Base-by-base conservation (phyloP, 2,113 vertebrate species). In the Albula goreensis region DNA sequence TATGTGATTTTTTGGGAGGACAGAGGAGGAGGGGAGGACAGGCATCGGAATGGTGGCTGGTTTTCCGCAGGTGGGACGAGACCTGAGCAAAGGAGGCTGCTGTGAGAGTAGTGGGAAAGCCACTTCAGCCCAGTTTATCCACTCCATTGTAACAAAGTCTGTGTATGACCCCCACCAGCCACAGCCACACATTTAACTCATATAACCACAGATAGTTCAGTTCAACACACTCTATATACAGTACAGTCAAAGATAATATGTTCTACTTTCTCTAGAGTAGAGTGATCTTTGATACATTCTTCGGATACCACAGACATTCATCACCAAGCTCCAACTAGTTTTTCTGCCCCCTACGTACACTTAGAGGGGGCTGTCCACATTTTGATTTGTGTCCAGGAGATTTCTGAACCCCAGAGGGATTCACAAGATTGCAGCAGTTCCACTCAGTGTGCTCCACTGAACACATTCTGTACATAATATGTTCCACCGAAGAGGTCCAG, bases 241-340 rank as follows among this genome's bases (percentile, higher is more conserved):
- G 41, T 78, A 60, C 78, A 85, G 53, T 79, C 82, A 70, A 49
- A 56, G 53, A 85, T 15, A 60, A 50, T 50, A 50, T 49, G 8
- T 15, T 50, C 41, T 49, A 49, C 31, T 79, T 50, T 5, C 6
- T 2, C 78, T 49, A 15, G 13, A 79, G 25, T 50, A 79, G 49
- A 74, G 9, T 25, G 50, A 78, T 31, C 70, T 17, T 53, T 53
- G 48, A 50, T 50, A 66, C n/a, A 51, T 80, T 50, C 56, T 19
- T 81, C 85, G 25, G 57, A 85, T 25, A 81, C 52, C 7, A 48
- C 50, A 60, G 52, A 70, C 56, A 79, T 31, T 31, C 53, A 66
- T 63, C 53, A 81, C 48, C 84, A n/a, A 50, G 77, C n/a, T 19
- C 19, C 25, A 57, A 52, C 22, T 49, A 50, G 74, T 2, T 74